These are phyloP conservation scores for Coluber constrictor DNA, from an alignment of 2,797 vertebrate genomes.

Conservation along the genomic window DNA sequence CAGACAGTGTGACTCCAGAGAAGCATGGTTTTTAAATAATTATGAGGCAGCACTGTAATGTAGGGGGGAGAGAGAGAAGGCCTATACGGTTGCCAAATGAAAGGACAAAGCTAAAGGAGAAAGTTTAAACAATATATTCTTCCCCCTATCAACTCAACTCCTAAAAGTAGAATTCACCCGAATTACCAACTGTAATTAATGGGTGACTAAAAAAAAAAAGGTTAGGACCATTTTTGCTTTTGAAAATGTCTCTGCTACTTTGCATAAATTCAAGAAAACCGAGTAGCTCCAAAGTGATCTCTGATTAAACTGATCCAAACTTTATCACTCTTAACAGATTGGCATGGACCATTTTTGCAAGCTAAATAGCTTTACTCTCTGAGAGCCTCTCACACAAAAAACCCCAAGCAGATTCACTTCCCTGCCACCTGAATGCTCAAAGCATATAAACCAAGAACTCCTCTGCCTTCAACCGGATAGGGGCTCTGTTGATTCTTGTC, in stretches of 20 bases:
- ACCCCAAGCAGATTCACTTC: not conserved
- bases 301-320: not conserved
- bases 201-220: not conserved
- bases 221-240: not conserved
- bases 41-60: not conserved
- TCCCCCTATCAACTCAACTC: not conserved
- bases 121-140: not conserved
- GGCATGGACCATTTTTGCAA: not conserved
- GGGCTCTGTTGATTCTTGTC: not conserved
- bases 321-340: not conserved
- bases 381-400: not conserved
- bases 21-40: constrained; percentile 48
- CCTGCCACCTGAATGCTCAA: not conserved
- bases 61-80: not conserved
- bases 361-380: not conserved
- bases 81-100: constrained; percentile 13
- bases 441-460: not conserved
- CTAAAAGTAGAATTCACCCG: not conserved
- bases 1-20: constrained; percentile 24
- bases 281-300: not conserved
- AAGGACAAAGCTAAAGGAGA: constrained; percentile 11
- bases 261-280: not conserved
- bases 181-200: not conserved
- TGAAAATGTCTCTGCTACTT: not conserved
- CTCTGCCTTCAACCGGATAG: no score